Evolutionary conservation across 2,113 vertebrate genomes (phyloP), one percentile per base, ranked within the genome.

Genomic region (Sturnira hondurensis): DNA sequence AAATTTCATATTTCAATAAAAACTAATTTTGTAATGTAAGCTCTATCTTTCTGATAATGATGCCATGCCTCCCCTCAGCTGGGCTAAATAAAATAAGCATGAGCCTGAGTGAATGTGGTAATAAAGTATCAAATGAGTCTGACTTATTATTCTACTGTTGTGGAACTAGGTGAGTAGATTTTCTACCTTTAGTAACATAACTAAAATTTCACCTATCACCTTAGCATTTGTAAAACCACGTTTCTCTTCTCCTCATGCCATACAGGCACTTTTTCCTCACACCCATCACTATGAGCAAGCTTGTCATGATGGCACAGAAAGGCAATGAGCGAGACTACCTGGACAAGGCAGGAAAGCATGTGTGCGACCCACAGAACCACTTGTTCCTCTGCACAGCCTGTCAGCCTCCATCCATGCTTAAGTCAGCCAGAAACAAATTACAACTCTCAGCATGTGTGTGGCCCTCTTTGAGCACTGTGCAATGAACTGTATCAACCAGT

Each of bases 1-100:
- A 86, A 52, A 47, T 52, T 77, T 77, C 41, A 33, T 67, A 89
- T 41, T 81, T 96, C 80, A 87, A 80, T 70, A 87, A 96, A 88
- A 81, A 68, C 41, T 63, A 77, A 16, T 82, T 89, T 71, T 93
- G 17, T 74, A 87, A 78, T 17, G 1, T 11, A 47, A 22, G 11
- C 7, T 45, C 7, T 52, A 19, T 95, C 43, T 68, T 94, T 93
- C 45, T 82, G 45, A 94, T 10, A 61, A 7, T 88, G 47, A 94
- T 26, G 36, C 12, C 16, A 86, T 88, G 47, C 19, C 11, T 63
- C 31, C 56, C 56, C 20, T 61, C 33, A 43, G 22, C 38, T 63
- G 8, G 38, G 22, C 22, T 90, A 7, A 94, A 61, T 54, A 31
- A 65, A 8, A 61, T 54, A 31, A 65, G 11, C 43, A 95, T 41